Evolutionary conservation across 2,113 vertebrate genomes (phyloP).

Genomic region (Thinocorus orbignyianus): DNA sequence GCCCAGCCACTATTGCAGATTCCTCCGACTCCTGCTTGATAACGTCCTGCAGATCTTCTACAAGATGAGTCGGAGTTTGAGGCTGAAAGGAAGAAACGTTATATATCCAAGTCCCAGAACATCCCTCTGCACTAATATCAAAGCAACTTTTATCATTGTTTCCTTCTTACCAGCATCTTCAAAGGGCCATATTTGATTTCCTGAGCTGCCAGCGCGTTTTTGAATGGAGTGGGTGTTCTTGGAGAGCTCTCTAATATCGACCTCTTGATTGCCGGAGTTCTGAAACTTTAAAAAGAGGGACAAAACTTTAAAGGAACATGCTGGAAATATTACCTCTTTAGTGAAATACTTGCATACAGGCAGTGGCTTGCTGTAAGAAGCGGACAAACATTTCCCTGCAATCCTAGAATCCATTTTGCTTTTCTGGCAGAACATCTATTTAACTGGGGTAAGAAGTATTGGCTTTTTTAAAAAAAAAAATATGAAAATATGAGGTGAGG

Average conservation of each 20-base stretch:
- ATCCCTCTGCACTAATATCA: conserved; percentile 12
- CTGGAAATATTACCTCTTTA: not conserved
- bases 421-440: not conserved
- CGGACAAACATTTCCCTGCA: not conserved
- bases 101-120: conserved; percentile 48
- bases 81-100: conserved; percentile 76
- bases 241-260: conserved; percentile 92
- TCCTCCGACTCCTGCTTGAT: conserved; percentile 97
- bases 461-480: not conserved
- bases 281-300: conserved; percentile 83
- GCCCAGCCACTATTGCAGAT: conserved; percentile 80
- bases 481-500: not conserved
- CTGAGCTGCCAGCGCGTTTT: conserved; percentile 87
- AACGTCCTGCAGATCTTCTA: conserved; percentile 85
- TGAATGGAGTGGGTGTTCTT: conserved; percentile 93
- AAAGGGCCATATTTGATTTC: conserved; percentile 92
- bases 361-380: not conserved
- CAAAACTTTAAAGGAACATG: conserved; percentile 8
- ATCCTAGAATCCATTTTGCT: not conserved
- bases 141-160: conserved; percentile 30
- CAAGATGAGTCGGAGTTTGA: conserved; percentile 83
- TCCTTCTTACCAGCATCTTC: conserved; percentile 89
- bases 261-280: conserved; percentile 91
- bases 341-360: not conserved
- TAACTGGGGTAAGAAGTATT: not conserved